Evolutionary conservation across 2,113 vertebrate genomes (phyloP).

Genomic region (Canis aureus): DNA sequence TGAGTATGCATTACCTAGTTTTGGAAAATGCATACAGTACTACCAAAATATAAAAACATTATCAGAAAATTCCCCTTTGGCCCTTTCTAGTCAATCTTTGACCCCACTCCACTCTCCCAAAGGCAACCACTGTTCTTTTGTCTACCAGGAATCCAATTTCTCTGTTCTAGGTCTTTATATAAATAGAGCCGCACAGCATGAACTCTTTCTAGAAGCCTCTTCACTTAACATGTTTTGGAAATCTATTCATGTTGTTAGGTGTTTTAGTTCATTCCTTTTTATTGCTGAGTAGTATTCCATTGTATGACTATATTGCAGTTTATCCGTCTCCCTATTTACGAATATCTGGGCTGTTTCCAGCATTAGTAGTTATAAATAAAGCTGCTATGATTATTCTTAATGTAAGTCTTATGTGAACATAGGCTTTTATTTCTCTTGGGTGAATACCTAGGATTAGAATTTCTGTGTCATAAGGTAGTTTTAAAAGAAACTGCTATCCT

Average conservation of each 20-base stretch:
- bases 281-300: neutral
- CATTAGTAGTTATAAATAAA: slow-evolving; percentile 45
- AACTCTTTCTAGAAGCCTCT: neutral
- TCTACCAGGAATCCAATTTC: neutral
- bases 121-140: neutral
- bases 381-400: slow-evolving; percentile 60
- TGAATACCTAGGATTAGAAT: slow-evolving; percentile 63
- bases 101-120: neutral
- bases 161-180: neutral
- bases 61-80: neutral
- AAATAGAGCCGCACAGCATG: slow-evolving; percentile 8
- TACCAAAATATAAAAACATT: neutral
- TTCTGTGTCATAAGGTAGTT: slow-evolving; percentile 30
- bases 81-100: neutral
- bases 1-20: neutral
- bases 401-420: neutral
- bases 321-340: slow-evolving; percentile 30
- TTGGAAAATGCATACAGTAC: neutral
- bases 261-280: neutral
- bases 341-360: slow-evolving; percentile 19
- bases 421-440: slow-evolving; percentile 38
- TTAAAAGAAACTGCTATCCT: slow-evolving; percentile 53
- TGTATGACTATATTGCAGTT: neutral
- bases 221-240: neutral
- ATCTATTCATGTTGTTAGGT: neutral